These are phyloP conservation scores for Archips xylosteana DNA, from an alignment of 2,888 invertebrate species.

Conservation along the genomic window DNA sequence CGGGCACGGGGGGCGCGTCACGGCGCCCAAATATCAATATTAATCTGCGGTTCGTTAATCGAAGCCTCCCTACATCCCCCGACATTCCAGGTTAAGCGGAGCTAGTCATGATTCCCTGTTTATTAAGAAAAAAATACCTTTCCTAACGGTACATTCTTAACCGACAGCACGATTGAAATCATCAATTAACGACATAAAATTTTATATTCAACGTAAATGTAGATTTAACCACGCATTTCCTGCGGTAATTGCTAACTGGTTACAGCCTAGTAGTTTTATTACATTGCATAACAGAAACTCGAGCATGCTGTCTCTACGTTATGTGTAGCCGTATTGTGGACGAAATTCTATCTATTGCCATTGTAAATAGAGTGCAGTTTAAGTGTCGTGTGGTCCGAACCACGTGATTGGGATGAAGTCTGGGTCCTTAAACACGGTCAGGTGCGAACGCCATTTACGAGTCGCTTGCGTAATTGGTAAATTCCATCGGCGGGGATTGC, in stretches of 20 bases:
- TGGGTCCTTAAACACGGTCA: background rate
- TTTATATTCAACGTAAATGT: constrained; percentile 1
- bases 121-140: background rate
- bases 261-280: background rate
- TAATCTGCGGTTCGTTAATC: constrained; percentile 44
- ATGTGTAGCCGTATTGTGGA: background rate
- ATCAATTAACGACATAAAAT: background rate
- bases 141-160: background rate
- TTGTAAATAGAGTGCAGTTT: constrained; percentile 3
- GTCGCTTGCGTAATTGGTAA: constrained; percentile 48
- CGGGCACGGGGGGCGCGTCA: constrained; percentile 28
- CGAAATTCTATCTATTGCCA: background rate
- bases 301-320: background rate
- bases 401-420: background rate
- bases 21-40: constrained; percentile 47
- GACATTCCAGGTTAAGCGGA: constrained; percentile 2
- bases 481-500: constrained; percentile 46
- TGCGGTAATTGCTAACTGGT: constrained; percentile 1
- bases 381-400: background rate
- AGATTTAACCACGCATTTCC: constrained; percentile 1
- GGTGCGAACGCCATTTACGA: constrained; percentile 12
- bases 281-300: constrained; percentile 2
- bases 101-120: background rate
- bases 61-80: constrained; percentile 3
- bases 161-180: background rate